Evolutionary conservation across 1,140 invertebrate species (phyloP).

Genomic region (Liolophura sinensis): DNA sequence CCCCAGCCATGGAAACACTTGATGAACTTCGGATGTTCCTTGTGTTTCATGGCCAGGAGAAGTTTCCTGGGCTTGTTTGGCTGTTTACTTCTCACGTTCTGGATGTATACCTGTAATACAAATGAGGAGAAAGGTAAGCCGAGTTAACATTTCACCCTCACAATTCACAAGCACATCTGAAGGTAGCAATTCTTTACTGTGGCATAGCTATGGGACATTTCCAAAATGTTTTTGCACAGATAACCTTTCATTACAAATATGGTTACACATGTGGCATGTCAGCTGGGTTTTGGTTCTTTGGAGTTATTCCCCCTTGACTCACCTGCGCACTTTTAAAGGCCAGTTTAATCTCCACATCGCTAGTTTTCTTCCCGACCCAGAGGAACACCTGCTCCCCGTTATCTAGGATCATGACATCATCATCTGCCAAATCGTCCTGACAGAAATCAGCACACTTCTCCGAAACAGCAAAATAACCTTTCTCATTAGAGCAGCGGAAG

Average conservation of each 20-base stretch:
- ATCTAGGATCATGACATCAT: slow-evolving; percentile 99
- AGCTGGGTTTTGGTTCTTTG: too few species aligned
- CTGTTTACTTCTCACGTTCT: slow-evolving; percentile 95
- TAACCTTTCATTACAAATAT: too few species aligned
- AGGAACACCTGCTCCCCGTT: slow-evolving; percentile 98
- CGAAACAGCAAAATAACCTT: slow-evolving; percentile 98
- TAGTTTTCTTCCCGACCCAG: slow-evolving; percentile 94
- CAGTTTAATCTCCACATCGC: slow-evolving; percentile 98
- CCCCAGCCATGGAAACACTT: slow-evolving; percentile 99
- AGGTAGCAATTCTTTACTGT: too few species aligned
- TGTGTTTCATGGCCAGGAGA: slow-evolving; percentile 95
- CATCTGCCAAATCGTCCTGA: slow-evolving; percentile 99
- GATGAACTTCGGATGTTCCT: slow-evolving; percentile 91
- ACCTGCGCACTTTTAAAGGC: slow-evolving; percentile 98
- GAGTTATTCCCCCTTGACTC: slow-evolving; percentile 25
- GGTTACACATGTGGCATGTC: too few species aligned
- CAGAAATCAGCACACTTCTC: slow-evolving; percentile 99
- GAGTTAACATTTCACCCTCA: too few species aligned
- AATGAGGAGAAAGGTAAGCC: background rate
- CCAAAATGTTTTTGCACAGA: too few species aligned
- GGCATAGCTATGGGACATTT: too few species aligned
- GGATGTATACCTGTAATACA: slow-evolving; percentile 85
- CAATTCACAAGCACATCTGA: too few species aligned
- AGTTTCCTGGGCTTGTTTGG: slow-evolving; percentile 89
- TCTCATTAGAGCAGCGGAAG: slow-evolving; percentile 99